These are phyloP conservation scores for Crocodylus rhombifer DNA, from an alignment of 2,797 vertebrate genomes.

Conservation along the genomic window DNA sequence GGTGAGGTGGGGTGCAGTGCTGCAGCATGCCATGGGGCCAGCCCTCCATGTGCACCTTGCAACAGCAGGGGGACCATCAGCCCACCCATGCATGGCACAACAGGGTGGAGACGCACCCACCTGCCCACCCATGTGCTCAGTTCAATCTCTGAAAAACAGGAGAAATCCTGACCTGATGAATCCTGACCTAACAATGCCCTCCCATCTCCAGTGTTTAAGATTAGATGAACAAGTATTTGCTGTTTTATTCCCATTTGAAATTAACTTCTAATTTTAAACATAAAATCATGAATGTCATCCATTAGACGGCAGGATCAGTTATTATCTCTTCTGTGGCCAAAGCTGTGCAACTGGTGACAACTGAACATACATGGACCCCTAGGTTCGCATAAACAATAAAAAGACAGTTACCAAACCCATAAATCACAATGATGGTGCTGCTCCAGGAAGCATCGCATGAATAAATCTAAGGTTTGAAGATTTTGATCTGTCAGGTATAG, in stretches of 20 bases:
- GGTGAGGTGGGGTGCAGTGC: too few species aligned
- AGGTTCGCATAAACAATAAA: background rate
- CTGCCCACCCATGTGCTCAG: too few species aligned
- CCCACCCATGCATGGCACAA: too few species aligned
- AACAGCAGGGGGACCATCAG: too few species aligned
- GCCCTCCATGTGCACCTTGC: too few species aligned
- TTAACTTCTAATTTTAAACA: background rate
- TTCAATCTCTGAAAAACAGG: background rate
- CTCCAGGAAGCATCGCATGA: background rate
- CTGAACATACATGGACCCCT: accelerated
- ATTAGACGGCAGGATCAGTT: background rate
- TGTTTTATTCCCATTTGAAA: background rate
- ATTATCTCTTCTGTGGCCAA: background rate
- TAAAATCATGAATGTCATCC: background rate
- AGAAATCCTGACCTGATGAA: background rate
- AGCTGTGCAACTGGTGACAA: accelerated
- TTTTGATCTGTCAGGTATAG: background rate
- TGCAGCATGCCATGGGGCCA: too few species aligned
- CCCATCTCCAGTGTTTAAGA: background rate
- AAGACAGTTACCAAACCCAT: background rate
- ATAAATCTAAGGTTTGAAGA: background rate
- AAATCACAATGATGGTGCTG: background rate
- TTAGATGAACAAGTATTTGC: background rate
- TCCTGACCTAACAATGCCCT: background rate
- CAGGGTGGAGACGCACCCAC: too few species aligned